These are phyloP conservation scores for Naso thynnoides DNA, from an alignment of 2,797 vertebrate genomes.

Conservation along the genomic window DNA sequence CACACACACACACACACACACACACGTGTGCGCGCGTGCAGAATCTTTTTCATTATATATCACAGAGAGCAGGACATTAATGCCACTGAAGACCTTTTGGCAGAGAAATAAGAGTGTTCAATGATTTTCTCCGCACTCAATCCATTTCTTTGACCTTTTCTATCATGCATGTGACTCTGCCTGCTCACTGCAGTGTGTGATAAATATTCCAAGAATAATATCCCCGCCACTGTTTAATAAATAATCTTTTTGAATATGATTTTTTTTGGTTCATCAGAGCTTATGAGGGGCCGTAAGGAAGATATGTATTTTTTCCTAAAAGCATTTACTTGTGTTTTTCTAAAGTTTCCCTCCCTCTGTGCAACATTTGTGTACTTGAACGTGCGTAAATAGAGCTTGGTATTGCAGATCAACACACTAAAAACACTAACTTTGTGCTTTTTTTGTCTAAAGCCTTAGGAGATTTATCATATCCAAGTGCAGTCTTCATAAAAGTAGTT, in stretches of 20 bases:
- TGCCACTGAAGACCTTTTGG: slow-evolving; percentile 81
- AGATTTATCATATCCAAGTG: slow-evolving; percentile 1
- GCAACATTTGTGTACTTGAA: background rate
- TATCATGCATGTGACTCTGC: slow-evolving; percentile 76
- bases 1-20: slow-evolving; percentile 47
- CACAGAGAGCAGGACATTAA: slow-evolving; percentile 76
- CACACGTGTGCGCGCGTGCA: no score
- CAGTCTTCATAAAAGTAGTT: background rate
- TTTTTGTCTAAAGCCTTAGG: background rate
- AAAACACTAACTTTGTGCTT: background rate
- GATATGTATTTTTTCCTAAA: slow-evolving; percentile 1
- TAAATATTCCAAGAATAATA: slow-evolving; percentile 77
- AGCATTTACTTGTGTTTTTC: background rate
- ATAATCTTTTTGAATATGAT: slow-evolving; percentile 58
- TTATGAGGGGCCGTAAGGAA: slow-evolving; percentile 26
- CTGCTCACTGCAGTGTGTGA: slow-evolving; percentile 59
- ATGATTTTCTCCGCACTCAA: slow-evolving; percentile 76
- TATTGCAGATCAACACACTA: slow-evolving; percentile 1
- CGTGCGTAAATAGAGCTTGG: slow-evolving; percentile 3
- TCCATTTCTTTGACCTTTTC: slow-evolving; percentile 84
- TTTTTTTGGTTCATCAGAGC: slow-evolving; percentile 32
- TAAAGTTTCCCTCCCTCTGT: background rate
- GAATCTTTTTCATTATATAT: slow-evolving; percentile 78
- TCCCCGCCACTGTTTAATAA: slow-evolving; percentile 67
- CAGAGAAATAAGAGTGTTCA: slow-evolving; percentile 75